phyloP scores from a whole-genome alignment of 2,113 vertebrate genomes.

The Cygnus atratus region DNA sequence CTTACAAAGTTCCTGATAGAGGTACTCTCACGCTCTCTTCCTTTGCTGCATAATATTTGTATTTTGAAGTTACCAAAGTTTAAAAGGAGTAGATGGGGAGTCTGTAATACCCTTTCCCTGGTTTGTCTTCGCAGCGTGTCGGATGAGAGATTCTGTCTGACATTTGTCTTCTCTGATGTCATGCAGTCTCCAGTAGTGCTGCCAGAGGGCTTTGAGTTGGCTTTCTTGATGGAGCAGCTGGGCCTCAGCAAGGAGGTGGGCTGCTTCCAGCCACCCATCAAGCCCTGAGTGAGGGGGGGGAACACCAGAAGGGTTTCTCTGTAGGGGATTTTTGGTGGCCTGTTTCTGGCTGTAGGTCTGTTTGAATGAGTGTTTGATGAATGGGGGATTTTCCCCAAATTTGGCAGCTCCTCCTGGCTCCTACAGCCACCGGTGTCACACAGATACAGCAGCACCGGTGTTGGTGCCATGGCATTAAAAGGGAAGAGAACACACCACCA shows the following conservation, averaged over 20 bases:
- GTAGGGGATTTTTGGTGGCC: not conserved
- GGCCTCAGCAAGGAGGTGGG: not conserved
- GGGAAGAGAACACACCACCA: not conserved
- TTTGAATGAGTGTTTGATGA: not conserved
- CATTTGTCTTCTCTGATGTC: not conserved
- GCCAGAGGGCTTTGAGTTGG: not conserved
- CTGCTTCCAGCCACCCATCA: not conserved
- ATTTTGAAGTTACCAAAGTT: not conserved
- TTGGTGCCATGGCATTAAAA: accelerated
- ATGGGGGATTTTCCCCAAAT: not conserved
- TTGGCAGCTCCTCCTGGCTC: not conserved
- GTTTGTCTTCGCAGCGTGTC: not conserved
- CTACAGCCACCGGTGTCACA: too few species aligned
- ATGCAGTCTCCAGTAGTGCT: accelerated
- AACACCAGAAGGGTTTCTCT: not conserved
- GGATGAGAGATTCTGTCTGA: not conserved
- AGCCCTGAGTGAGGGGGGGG: accelerated
- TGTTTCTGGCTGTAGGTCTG: not conserved
- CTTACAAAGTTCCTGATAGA: not conserved
- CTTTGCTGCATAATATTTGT: not conserved
- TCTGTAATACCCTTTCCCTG: not conserved
- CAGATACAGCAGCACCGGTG: not conserved
- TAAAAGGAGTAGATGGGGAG: not conserved
- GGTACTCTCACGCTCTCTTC: not conserved
- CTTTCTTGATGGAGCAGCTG: not conserved